phyloP scores from a whole-genome alignment of 2,888 invertebrate species.

The Podabrus alpinus region DNA sequence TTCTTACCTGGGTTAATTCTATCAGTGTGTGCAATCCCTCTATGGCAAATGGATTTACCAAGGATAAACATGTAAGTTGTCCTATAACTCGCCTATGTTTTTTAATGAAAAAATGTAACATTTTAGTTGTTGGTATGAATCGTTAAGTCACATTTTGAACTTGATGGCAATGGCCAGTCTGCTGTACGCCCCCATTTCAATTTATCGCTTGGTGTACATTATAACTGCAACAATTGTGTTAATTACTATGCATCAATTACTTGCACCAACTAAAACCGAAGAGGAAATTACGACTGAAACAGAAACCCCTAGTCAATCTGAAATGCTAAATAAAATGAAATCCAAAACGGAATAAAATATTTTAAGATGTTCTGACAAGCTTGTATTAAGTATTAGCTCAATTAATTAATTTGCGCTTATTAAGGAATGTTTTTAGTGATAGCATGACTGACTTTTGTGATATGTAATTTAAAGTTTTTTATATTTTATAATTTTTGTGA shows the following conservation, averaged over 20 bases:
- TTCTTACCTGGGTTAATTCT: constrained; percentile 62
- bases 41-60: constrained; percentile 73
- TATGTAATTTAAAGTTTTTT: not conserved
- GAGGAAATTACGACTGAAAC: constrained; percentile 53
- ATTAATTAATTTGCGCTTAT: not conserved
- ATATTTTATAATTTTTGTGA: not conserved
- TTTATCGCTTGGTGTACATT: constrained; percentile 65
- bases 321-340: constrained; percentile 36
- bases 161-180: constrained; percentile 61
- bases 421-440: not conserved
- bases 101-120: not conserved
- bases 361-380: not conserved
- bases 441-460: not conserved
- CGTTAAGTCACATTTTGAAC: constrained; percentile 58
- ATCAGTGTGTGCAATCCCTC: constrained; percentile 62
- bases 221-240: constrained; percentile 61
- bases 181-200: constrained; percentile 63
- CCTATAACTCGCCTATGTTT: not conserved
- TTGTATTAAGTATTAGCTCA: not conserved
- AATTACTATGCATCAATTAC: constrained; percentile 63
- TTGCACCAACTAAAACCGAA: constrained; percentile 58
- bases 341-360: constrained; percentile 34
- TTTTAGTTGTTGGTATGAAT: constrained; percentile 59
- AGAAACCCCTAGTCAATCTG: constrained; percentile 8
- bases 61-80: constrained; percentile 64